phyloP scores from a whole-genome alignment of 2,113 vertebrate genomes.

The Trematomus loennbergii region DNA sequence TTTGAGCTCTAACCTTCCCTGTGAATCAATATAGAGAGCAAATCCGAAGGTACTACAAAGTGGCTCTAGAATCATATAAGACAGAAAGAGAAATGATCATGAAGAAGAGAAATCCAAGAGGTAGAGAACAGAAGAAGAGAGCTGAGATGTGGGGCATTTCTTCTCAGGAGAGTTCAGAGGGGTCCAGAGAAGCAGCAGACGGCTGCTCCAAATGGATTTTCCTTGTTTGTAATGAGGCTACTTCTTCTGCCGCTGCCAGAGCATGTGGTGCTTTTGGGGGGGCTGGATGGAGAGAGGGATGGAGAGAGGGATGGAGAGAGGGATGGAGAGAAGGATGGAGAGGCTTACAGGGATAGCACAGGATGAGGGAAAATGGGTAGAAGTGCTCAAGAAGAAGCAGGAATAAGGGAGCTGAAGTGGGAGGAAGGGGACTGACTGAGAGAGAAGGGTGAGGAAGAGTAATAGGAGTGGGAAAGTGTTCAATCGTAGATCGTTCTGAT shows the following conservation, averaged over 20 bases:
- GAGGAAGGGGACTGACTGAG: constrained; percentile 21
- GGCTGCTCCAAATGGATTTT: constrained; percentile 85
- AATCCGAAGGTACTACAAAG: constrained; percentile 4
- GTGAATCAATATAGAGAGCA: too few species aligned
- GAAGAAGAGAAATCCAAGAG: constrained; percentile 34
- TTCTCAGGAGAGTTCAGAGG: constrained; percentile 79
- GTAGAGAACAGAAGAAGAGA: constrained; percentile 19
- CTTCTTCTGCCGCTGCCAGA: constrained; percentile 68
- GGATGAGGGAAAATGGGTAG: constrained; percentile 38
- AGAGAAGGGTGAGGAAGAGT: constrained; percentile 14
- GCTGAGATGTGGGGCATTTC: constrained; percentile 60
- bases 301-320: constrained; percentile 11
- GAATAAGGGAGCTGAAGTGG: constrained; percentile 6
- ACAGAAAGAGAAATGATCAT: constrained; percentile 41
- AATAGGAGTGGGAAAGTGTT: constrained; percentile 39
- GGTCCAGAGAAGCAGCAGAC: constrained; percentile 74
- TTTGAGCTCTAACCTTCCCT: too few species aligned
- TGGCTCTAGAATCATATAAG: constrained; percentile 13
- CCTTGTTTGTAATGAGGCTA: constrained; percentile 82
- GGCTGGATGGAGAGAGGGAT: constrained; percentile 26
- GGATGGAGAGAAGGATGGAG: constrained; percentile 31
- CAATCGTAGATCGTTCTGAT: constrained; percentile 39
- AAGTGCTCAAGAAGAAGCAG: constrained; percentile 41
- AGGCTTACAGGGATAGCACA: constrained; percentile 16
- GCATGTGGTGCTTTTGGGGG: constrained; percentile 48